A percentile compares a stretch with the other conserved stretches of the same genome.
Evolutionary conservation across 2,113 vertebrate species (phyloP).

Genomic region (Dasypus novemcinctus): DNA sequence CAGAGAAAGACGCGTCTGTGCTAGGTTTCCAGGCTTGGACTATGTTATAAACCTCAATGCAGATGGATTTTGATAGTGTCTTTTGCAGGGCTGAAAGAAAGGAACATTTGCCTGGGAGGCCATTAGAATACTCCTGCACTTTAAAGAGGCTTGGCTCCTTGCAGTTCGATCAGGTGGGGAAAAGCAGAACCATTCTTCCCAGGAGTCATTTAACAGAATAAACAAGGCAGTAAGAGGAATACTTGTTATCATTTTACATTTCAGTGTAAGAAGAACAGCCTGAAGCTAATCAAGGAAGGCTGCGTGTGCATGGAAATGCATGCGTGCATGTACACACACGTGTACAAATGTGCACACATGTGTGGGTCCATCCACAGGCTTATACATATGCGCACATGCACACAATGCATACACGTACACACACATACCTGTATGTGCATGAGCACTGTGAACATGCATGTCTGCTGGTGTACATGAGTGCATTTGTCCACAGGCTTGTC

Average conservation of each 20-base stretch:
- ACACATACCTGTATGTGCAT: too few relatives aligned
- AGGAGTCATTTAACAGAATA: neutral
- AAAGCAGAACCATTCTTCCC: neutral
- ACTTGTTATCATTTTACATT: neutral
- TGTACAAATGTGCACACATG: fast-evolving
- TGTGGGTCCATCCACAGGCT: neutral
- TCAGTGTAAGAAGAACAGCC: neutral
- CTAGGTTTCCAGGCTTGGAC: too few relatives aligned
- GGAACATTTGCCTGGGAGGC: neutral
- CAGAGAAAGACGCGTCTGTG: neutral
- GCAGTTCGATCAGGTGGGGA: neutral
- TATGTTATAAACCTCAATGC: neutral
- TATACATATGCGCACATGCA: too few relatives aligned
- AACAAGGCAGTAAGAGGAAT: neutral
- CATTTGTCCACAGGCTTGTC: neutral
- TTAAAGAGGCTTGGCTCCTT: neutral
- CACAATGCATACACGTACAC: too few relatives aligned
- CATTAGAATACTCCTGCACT: neutral
- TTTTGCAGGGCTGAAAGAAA: neutral
- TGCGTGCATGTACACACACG: too few relatives aligned
- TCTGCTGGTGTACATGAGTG: neutral
- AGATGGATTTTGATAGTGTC: neutral
- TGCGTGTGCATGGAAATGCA: too few relatives aligned
- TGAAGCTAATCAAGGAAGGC: neutral
- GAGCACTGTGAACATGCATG: too few relatives aligned